Conservation (phyloP, 2,797 vertebrate species). For the Acridotheres tristis region DNA sequence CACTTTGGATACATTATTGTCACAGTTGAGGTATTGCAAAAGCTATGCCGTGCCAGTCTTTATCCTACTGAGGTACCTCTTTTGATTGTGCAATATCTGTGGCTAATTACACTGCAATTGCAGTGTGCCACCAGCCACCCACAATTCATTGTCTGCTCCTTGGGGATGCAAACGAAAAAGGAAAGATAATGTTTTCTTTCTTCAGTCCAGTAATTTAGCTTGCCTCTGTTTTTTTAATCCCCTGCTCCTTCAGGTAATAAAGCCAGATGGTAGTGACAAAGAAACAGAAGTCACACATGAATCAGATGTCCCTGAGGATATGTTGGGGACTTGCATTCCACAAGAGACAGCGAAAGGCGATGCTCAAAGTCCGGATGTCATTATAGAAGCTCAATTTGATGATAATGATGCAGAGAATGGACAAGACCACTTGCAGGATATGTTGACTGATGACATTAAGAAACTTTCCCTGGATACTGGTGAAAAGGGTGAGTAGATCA, state of each 20-base stretch:
- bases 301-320: slow-evolving; percentile 63
- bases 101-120: not conserved
- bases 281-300: slow-evolving; percentile 81
- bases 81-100: not conserved
- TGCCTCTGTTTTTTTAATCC: slow-evolving; percentile 25
- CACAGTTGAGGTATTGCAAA: slow-evolving; percentile 60
- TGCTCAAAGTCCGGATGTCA: slow-evolving; percentile 72
- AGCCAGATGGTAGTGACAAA: slow-evolving; percentile 77
- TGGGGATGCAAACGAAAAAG: slow-evolving; percentile 21
- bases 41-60: not conserved
- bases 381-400: slow-evolving; percentile 80
- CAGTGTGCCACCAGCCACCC: slow-evolving; percentile 41
- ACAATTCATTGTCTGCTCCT: slow-evolving; percentile 45
- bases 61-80: slow-evolving; percentile 28
- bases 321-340: not conserved
- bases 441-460: slow-evolving; percentile 42
- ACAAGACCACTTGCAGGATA: slow-evolving; percentile 17
- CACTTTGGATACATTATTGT: slow-evolving; percentile 59
- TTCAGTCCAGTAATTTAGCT: slow-evolving; percentile 24
- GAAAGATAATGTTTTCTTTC: slow-evolving; percentile 37
- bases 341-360: slow-evolving; percentile 10
- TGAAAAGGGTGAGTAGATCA: slow-evolving; percentile 73
- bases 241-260: slow-evolving; percentile 74
- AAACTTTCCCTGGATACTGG: slow-evolving; percentile 50
- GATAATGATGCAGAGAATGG: slow-evolving; percentile 74